Percentiles rank a stretch among this genome's conserved stretches.
These are phyloP conservation scores for Molossus alvarezi DNA, from an alignment of 2,797 vertebrate species.

Conservation along the genomic window DNA sequence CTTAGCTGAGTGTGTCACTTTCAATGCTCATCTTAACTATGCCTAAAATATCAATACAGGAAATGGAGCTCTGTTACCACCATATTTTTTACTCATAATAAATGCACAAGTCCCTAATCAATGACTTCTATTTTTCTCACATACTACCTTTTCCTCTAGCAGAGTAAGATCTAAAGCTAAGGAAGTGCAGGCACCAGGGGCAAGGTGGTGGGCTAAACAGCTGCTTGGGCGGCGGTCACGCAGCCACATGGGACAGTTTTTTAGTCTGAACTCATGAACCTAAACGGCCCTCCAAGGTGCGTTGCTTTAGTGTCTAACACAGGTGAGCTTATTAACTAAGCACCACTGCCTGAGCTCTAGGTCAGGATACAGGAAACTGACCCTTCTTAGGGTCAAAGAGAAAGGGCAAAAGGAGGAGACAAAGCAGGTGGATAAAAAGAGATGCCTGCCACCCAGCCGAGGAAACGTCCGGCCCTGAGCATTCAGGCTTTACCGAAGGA, in stretches of 20 bases:
- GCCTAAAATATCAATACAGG: background rate
- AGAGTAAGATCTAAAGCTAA: background rate
- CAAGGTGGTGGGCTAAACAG: background rate
- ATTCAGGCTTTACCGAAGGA: background rate
- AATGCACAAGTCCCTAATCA: background rate
- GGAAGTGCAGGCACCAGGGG: background rate
- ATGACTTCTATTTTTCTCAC: slow-evolving; percentile 18
- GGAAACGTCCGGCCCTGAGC: background rate
- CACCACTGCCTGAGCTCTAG: background rate
- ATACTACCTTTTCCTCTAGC: background rate
- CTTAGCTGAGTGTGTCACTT: background rate
- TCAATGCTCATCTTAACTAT: background rate
- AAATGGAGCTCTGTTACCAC: background rate
- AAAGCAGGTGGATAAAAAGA: background rate
- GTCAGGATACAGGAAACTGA: background rate
- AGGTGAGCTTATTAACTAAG: background rate
- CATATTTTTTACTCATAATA: slow-evolving; percentile 48
- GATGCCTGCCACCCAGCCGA: background rate
- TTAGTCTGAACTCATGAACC: background rate
- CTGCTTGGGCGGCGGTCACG: background rate
- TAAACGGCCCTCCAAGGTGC: background rate
- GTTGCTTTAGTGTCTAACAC: background rate
- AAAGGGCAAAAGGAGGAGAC: background rate
- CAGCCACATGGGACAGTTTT: background rate
- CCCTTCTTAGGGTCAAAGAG: background rate